Evolutionary conservation across 2,113 vertebrate species (phyloP).

Genomic region (Aptenodytes patagonicus): DNA sequence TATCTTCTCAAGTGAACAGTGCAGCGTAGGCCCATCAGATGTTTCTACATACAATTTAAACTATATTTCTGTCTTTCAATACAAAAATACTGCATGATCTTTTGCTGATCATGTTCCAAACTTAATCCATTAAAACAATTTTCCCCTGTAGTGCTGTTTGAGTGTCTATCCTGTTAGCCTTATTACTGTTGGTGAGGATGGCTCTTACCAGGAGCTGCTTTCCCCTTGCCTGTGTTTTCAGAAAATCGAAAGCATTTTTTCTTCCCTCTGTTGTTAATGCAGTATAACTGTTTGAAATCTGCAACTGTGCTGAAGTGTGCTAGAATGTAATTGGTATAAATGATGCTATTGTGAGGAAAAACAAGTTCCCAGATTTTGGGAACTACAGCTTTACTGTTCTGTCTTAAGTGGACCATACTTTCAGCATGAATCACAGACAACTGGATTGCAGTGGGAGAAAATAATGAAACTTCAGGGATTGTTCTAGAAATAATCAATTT

Average conservation of each 20-base stretch:
- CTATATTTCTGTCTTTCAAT: neutral
- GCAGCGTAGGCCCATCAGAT: neutral
- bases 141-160: neutral
- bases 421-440: neutral
- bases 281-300: neutral
- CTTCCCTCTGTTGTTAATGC: neutral
- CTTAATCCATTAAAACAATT: neutral
- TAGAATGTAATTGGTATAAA: neutral
- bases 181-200: neutral
- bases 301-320: neutral
- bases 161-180: neutral
- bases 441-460: neutral
- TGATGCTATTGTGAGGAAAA: neutral
- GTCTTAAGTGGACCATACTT: neutral
- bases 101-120: neutral
- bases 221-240: neutral
- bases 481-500: neutral
- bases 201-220: neutral
- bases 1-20: neutral
- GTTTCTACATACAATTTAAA: neutral
- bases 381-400: neutral
- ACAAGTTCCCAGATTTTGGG: neutral
- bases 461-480: neutral
- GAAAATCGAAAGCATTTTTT: neutral
- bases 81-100: neutral